Base-by-base conservation (phyloP, 2,797 vertebrate genomes). In the Propithecus deckenii region DNA sequence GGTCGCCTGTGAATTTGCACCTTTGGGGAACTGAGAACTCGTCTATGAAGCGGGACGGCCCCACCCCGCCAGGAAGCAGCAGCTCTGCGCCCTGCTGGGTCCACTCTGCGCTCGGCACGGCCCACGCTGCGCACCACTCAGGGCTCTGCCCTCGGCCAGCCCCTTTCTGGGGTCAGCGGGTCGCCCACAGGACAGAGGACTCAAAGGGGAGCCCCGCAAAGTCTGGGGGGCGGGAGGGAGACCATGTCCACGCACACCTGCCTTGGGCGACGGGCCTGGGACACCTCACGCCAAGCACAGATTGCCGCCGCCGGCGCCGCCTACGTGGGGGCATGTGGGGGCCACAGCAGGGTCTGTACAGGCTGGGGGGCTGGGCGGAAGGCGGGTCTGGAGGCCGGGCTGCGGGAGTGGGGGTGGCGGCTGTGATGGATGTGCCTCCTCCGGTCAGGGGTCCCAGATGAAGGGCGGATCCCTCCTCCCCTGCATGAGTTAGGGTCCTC, bases 401-500 rank as follows among this genome's bases (percentile, higher is more conserved):
- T 2, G 67, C 86, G 52, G 69, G 67, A 89, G 71, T 41, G 86
- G 81, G 57, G 57, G 72, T 12, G 75, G 76, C 14, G 8, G 76
- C 76, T 0, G 13, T 17, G 43, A 18, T 65, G 81, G 13, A 67
- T 32, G 72, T 12, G 57, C 80, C 91, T 86, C 74, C 48, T 61
- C 35, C 72, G 28, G 59, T 41, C 23, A 23, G 67, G 57, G 48
- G 80, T 84, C 75, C 78, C 46, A 8, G 59, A 72, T 92, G 96
- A 93, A 63, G 89, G 43, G 92, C 69, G 96, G 46, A 59, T 48
- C 59, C 91, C 72, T 78, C 94, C 48, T 86, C 92, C 88, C 94
- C 69, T 18, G 78, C 91, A 28, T 7, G 91, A 92, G 86, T 92
- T 20, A 89, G 97, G 96, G 97, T 96, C 95, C 96, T 93, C 81